Evolutionary conservation across 2,113 vertebrate genomes (phyloP).

Genomic region (Forbesichthys papilliferus): DNA sequence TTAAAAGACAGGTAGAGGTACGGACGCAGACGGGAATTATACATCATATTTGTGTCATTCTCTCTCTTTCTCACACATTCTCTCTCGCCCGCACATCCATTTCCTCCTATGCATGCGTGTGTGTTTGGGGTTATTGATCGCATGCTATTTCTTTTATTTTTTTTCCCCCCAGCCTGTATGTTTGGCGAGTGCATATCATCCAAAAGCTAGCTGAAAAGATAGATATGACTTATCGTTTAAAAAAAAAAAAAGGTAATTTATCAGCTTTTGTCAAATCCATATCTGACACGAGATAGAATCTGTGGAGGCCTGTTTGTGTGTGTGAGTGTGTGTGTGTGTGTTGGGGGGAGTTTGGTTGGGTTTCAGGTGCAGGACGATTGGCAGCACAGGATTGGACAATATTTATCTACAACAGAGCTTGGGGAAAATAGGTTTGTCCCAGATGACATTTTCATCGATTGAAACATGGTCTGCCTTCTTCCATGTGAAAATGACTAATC

Average conservation of each 20-base stretch:
- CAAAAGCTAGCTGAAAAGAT: conserved; percentile 52
- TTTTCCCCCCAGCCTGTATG: not conserved
- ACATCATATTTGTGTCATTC: conserved; percentile 33
- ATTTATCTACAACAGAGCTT: conserved; percentile 70
- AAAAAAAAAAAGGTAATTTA: conserved; percentile 66
- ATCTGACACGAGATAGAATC: conserved; percentile 64
- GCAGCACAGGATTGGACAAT: conserved; percentile 64
- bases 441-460: conserved; percentile 79
- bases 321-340: not conserved
- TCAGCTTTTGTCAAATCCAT: conserved; percentile 70
- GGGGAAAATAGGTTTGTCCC: conserved; percentile 75
- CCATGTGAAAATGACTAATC: conserved; percentile 69
- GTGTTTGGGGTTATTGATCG: conserved; percentile 39
- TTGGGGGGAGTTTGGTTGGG: conserved; percentile 11
- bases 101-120: conserved; percentile 8
- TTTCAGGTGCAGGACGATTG: conserved; percentile 52
- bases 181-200: not conserved
- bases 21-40: conserved; percentile 4
- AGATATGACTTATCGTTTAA: conserved; percentile 60
- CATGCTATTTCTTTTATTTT: conserved; percentile 29
- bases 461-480: conserved; percentile 62
- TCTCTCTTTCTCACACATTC: not conserved
- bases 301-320: conserved; percentile 32
- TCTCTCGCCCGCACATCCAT: too few relatives aligned
- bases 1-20: conserved; percentile 22